A percentile compares a stretch with the other conserved stretches of the same genome.
phyloP scores from a whole-genome alignment of 2,888 invertebrate species.

The Chaetoderma sp. region DNA sequence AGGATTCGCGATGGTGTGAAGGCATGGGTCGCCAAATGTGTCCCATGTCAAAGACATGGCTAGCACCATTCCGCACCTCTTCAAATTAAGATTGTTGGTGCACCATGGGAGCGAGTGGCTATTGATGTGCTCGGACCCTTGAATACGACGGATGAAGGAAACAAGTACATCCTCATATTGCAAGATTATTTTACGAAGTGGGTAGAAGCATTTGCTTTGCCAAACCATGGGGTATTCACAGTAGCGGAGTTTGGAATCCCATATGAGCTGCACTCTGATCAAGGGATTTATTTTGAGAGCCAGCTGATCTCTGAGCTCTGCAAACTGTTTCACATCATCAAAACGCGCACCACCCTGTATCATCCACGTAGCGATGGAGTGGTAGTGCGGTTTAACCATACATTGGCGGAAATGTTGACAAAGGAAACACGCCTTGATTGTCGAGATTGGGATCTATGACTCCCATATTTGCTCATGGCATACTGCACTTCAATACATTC shows the following conservation, averaged over 20 bases:
- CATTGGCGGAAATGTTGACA: constrained; percentile 30
- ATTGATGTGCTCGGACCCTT: constrained; percentile 26
- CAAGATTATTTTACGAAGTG: constrained; percentile 33
- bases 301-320: constrained; percentile 32
- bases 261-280: constrained; percentile 29
- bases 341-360: constrained; percentile 30
- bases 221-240: constrained; percentile 32
- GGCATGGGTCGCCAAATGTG: too few relatives aligned
- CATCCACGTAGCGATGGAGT: constrained; percentile 21
- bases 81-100: constrained; percentile 5
- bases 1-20: too few relatives aligned
- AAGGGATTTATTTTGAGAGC: constrained; percentile 33
- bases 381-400: constrained; percentile 26
- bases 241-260: constrained; percentile 35
- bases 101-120: constrained; percentile 16
- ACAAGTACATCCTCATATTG: constrained; percentile 26
- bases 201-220: constrained; percentile 22
- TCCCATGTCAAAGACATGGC: too few relatives aligned
- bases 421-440: constrained; percentile 20
- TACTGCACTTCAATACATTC: constrained; percentile 34
- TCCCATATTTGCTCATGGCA: constrained; percentile 32
- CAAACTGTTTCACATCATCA: constrained; percentile 28
- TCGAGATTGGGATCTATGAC: constrained; percentile 20
- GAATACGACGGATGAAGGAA: constrained; percentile 11
- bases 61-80: too few relatives aligned